Evolutionary conservation across 2,797 vertebrate species (phyloP).

Genomic region (Chaetophractus vellerosus): DNA sequence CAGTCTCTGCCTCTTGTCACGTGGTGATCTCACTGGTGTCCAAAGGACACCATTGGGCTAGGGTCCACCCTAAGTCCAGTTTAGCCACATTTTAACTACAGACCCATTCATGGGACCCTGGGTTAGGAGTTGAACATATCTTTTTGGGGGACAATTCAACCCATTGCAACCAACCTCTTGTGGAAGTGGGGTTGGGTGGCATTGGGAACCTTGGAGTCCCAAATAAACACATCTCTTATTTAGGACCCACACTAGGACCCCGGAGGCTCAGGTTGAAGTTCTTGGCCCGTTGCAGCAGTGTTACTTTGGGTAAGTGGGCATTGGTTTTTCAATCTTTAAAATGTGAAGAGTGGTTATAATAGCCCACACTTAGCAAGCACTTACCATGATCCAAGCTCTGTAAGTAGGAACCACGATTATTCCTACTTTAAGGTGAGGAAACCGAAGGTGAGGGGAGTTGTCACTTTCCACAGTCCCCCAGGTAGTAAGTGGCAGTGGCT

Average conservation of each 20-base stretch:
- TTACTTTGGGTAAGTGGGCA: background rate
- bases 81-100: background rate
- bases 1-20: no score
- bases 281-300: background rate
- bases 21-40: background rate
- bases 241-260: background rate
- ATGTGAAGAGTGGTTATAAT: background rate
- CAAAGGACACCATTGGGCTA: no score
- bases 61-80: background rate
- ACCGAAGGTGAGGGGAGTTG: background rate
- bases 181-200: background rate
- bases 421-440: background rate
- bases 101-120: no score
- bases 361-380: background rate
- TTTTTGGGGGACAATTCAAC: no score
- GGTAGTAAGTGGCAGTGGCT: background rate
- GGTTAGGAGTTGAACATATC: no score
- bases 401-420: background rate
- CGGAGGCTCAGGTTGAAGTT: background rate
- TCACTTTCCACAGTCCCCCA: background rate
- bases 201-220: background rate
- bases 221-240: background rate
- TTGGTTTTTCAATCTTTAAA: conserved; percentile 60
- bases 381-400: background rate
- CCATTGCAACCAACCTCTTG: background rate